A percentile compares a stretch with the other conserved stretches of the same genome.
Conservation (phyloP, 2,797 vertebrate genomes). For the Somateria mollissima region DNA sequence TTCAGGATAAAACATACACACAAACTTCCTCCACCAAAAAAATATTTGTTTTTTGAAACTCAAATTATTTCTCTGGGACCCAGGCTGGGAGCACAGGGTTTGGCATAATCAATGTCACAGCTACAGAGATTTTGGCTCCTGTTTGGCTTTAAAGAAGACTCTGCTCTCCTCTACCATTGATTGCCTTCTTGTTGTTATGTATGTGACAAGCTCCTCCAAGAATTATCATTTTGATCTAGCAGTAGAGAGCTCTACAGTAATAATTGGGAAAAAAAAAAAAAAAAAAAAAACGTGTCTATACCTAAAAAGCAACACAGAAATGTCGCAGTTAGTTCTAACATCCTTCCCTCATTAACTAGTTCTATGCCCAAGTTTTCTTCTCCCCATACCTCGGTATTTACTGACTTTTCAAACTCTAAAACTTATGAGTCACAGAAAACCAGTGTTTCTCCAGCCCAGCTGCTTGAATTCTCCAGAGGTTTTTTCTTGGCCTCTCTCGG, state of each 20-base stretch:
- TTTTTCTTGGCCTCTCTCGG: conserved; percentile 27
- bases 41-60: not conserved
- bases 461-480: conserved; percentile 27
- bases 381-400: not conserved
- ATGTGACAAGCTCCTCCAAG: not conserved
- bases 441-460: conserved; percentile 34
- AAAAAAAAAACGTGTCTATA: not conserved
- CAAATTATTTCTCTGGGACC: not conserved
- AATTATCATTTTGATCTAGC: not conserved
- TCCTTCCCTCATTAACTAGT: not conserved
- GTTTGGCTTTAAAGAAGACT: not conserved
- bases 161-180: not conserved
- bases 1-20: not conserved
- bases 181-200: not conserved
- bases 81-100: not conserved
- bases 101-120: not conserved
- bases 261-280: not conserved
- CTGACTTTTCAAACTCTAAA: not conserved
- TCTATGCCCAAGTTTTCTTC: not conserved
- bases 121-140: not conserved
- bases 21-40: not conserved
- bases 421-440: not conserved
- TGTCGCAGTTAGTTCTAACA: not conserved
- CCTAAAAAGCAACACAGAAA: not conserved
- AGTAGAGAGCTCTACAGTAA: not conserved